Base-by-base conservation (phyloP, 2,797 vertebrate species). In the Trachops cirrhosus region DNA sequence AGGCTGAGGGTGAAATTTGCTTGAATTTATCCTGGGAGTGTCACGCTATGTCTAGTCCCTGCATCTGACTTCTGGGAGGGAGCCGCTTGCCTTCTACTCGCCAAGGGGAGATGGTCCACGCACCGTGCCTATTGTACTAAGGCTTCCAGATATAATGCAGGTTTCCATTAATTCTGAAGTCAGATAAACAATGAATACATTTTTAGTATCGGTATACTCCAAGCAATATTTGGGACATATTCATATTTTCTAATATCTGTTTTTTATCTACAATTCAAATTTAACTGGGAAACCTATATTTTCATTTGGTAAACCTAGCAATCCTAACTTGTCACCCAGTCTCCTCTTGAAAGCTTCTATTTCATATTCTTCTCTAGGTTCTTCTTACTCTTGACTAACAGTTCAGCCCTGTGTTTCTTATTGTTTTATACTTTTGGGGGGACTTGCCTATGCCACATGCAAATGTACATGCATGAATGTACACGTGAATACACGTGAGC, bases 251-350 rank as follows among this genome's bases (percentile, higher is more conserved):
- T 50, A 78, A 34, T n/a, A 50, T 22, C 16, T 70, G 14, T n/a
- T 89, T 68, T 48, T 77, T 91, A 87, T 39, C 46, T 93, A 41
- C 59, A 90, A 92, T 39, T 93, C 16, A 80, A 84, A 89, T 92
- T 83, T 78, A 95, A 74, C 46, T 86, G 2, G 14, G 10, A 19
- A 90, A 29, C 0, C 3, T 87, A 1, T 50, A 18, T 44, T 39
- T 85, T 85, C 80, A 77, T 59, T 94, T 79, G n/a, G 7, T 77
- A 85, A 94, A 73, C 52, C 14, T 22, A 24, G 9, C 24, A 9
- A 62, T 44, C 15, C 46, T 92, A 52, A 87, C 26, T 78, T n/a
- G 9, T 39, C 74, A 2, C 18, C 8, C 6, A 78, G 9, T 4
- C 2, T 94, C 34, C 54, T 92, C 92, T 86, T 48, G 54, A 87